Base-by-base conservation (phyloP, 2,113 vertebrate genomes). In the Geococcyx californianus region DNA sequence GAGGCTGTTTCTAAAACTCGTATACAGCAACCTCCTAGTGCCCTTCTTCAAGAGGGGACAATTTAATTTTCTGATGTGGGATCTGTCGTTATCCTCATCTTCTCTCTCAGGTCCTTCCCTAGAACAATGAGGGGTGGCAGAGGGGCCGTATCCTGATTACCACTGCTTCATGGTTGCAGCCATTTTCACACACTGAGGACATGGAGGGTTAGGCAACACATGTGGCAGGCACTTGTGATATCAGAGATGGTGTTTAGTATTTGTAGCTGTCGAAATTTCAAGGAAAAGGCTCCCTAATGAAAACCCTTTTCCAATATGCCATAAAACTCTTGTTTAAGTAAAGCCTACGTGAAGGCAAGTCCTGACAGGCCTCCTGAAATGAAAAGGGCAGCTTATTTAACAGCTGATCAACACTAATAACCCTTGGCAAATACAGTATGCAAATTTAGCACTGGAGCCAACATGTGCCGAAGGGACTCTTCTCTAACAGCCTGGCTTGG, bases 331-430 rank as follows among this genome's bases (percentile, higher is more conserved):
- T 81, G 80, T 69, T 90, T 62, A 87, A 95, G 90, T 54, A 89
- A 90, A 94, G 77, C 66, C 83, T 84, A 4, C 0, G 5, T 2
- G 36, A 91, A 96, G 80, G 66, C 94, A 78, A 94, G 92, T 87
- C 94, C 83, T 96, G 96, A 96, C 95, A 97, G 85, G 81, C 79
- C 73, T 93, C 66, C 93, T 87, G 92, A 95, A 96, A 96, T 92
- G 92, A 95, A 96, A 96, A 96, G 95, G 95, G 95, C 93, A 96
- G 90, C 93, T 96, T 96, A 96, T 96, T 97, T 96, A 96, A 93
- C 95, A 96, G 89, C 94, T 95, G 95, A 97, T 97, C 94, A 96
- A 96, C 96, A 94, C 90, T 97, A 96, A 97, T 97, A 96, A 95
- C 93, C 94, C 90, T 93, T 97, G 92, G 95, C 93, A 96, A 96